phyloP scores from a whole-genome alignment of 2,797 vertebrate species.

The Melanotaenia nigrans region DNA sequence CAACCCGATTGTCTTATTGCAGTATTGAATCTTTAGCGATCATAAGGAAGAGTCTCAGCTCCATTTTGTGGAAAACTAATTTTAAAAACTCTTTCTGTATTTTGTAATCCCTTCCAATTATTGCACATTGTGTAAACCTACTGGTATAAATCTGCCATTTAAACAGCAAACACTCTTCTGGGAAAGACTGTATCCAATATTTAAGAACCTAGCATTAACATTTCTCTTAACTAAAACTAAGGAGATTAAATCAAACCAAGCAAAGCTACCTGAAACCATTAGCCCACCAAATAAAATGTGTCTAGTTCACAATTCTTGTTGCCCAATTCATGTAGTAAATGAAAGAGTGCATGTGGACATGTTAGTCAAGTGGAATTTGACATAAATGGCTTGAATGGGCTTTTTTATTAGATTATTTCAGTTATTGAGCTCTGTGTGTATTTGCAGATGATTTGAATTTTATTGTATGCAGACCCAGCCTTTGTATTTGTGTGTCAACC shows the following conservation, averaged over 20 bases:
- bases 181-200: no score
- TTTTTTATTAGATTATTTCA: slow-evolving; percentile 23
- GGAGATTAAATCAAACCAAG: not conserved
- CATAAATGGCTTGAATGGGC: not conserved
- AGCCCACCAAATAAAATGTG: not conserved
- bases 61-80: no score
- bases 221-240: not conserved
- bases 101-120: no score
- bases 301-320: not conserved
- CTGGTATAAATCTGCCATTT: no score
- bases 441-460: slow-evolving; percentile 26
- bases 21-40: no score
- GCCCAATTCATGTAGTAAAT: not conserved
- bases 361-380: not conserved
- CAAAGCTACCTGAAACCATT: not conserved
- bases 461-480: slow-evolving; percentile 13
- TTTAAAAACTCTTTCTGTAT: no score
- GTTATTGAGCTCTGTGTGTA: slow-evolving; percentile 11
- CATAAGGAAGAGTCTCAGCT: no score
- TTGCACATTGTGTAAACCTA: no score
- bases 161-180: no score
- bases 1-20: no score
- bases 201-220: not conserved
- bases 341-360: not conserved
- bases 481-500: slow-evolving; percentile 40